Evolutionary conservation across 2,888 invertebrate species (phyloP).

Genomic region (Prenolepis imparis): DNA sequence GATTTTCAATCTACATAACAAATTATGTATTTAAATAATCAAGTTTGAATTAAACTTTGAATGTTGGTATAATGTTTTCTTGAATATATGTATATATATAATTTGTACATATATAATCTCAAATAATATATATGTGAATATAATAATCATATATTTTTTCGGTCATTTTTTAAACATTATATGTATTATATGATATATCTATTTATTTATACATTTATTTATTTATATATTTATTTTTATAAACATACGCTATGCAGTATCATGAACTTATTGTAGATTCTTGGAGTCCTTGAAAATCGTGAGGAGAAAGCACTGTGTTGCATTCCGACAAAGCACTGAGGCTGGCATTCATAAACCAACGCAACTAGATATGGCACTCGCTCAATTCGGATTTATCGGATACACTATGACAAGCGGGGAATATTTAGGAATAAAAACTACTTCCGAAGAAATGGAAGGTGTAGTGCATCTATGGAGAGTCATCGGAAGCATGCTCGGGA

Average conservation of each 20-base stretch:
- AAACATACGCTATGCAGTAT: not conserved
- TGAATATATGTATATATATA: not conserved
- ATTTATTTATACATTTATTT: too few relatives aligned
- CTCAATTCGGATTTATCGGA: constrained; percentile 96
- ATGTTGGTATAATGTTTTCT: not conserved
- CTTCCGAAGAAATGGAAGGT: constrained; percentile 90
- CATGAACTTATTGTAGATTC: constrained; percentile 86
- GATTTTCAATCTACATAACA: not conserved
- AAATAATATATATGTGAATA: not conserved
- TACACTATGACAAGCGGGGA: constrained; percentile 89
- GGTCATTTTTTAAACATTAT: not conserved
- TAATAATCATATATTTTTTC: not conserved
- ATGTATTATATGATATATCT: too few relatives aligned
- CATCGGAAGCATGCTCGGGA: constrained; percentile 93
- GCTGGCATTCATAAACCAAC: constrained; percentile 89
- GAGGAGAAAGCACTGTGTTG: constrained; percentile 89
- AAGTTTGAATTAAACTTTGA: not conserved
- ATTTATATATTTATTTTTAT: too few relatives aligned
- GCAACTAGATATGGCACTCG: constrained; percentile 94
- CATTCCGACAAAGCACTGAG: constrained; percentile 87
- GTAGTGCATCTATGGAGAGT: constrained; percentile 95
- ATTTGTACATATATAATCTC: not conserved
- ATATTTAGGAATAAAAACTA: constrained; percentile 89
- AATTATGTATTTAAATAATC: not conserved
- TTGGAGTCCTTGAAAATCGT: constrained; percentile 91